Evolutionary conservation across 1,140 invertebrate genomes (phyloP).

Genomic region (Telenomus remus): DNA sequence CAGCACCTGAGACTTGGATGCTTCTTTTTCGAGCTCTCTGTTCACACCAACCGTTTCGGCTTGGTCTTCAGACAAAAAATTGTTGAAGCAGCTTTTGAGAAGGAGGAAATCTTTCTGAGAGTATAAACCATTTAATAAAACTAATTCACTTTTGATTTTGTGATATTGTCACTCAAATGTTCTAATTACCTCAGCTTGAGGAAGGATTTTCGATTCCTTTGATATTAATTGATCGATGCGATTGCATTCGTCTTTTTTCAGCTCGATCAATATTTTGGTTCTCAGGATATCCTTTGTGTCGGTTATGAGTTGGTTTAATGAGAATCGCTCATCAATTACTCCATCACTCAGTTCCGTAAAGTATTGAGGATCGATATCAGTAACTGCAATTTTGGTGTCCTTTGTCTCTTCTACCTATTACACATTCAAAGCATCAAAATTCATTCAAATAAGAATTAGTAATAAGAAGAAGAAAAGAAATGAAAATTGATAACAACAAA

Average conservation of each 20-base stretch:
- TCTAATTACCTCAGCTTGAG: constrained; percentile 72
- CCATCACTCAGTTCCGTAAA: constrained; percentile 78
- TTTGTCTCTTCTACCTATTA: constrained; percentile 12
- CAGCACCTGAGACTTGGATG: constrained; percentile 72
- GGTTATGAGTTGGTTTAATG: constrained; percentile 76
- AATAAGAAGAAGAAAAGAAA: not conserved
- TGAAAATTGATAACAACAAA: no score
- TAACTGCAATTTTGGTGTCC: constrained; percentile 29
- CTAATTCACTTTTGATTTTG: no score
- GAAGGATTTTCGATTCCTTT: constrained; percentile 76
- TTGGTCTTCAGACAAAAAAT: constrained; percentile 79
- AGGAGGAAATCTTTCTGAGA: constrained; percentile 68
- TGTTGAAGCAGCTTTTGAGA: constrained; percentile 78
- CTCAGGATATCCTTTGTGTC: constrained; percentile 76
- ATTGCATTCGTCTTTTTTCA: constrained; percentile 78
- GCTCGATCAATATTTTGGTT: constrained; percentile 77
- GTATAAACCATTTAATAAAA: constrained; percentile 1
- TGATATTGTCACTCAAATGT: no score
- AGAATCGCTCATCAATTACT: constrained; percentile 75
- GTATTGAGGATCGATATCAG: constrained; percentile 79
- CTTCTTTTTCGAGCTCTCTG: constrained; percentile 71
- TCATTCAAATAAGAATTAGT: not conserved
- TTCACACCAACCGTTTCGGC: constrained; percentile 15
- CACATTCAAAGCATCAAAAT: constrained; percentile 5
- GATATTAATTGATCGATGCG: constrained; percentile 78